A percentile compares a stretch with the other conserved stretches of the same genome.
Conservation (phyloP, 2,797 vertebrate species). For the Ara ararauna region DNA sequence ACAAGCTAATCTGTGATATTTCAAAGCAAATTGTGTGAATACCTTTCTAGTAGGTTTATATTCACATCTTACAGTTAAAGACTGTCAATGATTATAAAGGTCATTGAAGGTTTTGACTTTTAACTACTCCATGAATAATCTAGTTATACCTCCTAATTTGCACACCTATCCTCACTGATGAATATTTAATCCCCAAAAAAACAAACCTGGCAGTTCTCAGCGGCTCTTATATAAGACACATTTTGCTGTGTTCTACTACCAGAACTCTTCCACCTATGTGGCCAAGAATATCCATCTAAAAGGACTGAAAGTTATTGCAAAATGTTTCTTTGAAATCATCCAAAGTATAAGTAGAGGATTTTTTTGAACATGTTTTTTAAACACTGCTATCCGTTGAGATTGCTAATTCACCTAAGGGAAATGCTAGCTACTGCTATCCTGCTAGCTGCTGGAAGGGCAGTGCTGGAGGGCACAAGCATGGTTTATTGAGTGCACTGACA, state of each 20-base stretch:
- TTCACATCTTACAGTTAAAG: neutral
- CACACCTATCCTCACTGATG: neutral
- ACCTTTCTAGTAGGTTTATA: neutral
- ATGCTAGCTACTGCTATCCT: neutral
- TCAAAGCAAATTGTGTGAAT: neutral
- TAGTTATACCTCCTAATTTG: neutral
- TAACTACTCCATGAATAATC: neutral
- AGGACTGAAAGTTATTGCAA: neutral
- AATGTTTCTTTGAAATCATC: neutral
- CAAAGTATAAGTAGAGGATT: neutral
- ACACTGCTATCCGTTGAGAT: neutral
- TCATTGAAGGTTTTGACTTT: neutral
- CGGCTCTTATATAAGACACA: neutral
- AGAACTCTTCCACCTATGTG: neutral
- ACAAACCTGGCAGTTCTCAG: neutral
- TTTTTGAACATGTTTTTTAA: neutral
- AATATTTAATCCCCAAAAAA: neutral
- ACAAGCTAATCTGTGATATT: slow-evolving; percentile 2
- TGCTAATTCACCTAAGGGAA: neutral
- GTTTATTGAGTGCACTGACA: neutral
- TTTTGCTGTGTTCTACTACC: neutral
- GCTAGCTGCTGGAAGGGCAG: neutral
- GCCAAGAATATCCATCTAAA: neutral
- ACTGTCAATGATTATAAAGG: neutral
- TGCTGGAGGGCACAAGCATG: neutral